Evolutionary conservation across 1,140 invertebrate species (phyloP).

Genomic region (Drosophila guanche): DNA sequence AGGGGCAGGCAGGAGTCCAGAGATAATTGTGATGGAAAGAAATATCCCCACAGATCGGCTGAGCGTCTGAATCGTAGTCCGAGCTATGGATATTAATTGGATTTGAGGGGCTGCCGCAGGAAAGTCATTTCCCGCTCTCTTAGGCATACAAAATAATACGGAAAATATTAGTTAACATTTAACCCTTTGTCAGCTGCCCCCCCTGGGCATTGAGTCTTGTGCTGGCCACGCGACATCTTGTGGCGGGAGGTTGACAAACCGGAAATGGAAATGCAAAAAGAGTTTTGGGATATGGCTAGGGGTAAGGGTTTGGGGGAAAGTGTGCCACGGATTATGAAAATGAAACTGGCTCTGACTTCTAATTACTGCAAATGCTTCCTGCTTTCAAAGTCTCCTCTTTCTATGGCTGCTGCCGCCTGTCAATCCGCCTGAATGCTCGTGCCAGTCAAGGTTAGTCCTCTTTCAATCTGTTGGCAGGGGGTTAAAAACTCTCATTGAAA

Average conservation of each 20-base stretch:
- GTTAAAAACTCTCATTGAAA: slow-evolving; percentile 23
- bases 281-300: too few species aligned
- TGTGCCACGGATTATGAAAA: slow-evolving; percentile 53
- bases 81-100: slow-evolving; percentile 54
- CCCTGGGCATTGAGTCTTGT: slow-evolving; percentile 20
- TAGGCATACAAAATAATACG: slow-evolving; percentile 30
- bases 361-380: slow-evolving; percentile 44
- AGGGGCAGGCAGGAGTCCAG: slow-evolving; percentile 36
- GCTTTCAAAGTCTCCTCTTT: slow-evolving; percentile 26
- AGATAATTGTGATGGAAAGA: slow-evolving; percentile 46
- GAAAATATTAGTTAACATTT: slow-evolving; percentile 58
- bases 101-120: slow-evolving; percentile 47
- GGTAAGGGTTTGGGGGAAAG: slow-evolving; percentile 1
- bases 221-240: slow-evolving; percentile 57
- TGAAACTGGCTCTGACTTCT: slow-evolving; percentile 54
- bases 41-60: slow-evolving; percentile 11
- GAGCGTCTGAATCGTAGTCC: background rate
- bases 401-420: slow-evolving; percentile 23
- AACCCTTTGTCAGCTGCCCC: slow-evolving; percentile 32
- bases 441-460: slow-evolving; percentile 44
- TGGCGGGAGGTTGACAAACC: slow-evolving; percentile 48
- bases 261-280: slow-evolving; percentile 20
- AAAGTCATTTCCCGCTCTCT: slow-evolving; percentile 35
- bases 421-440: slow-evolving; percentile 44
- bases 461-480: slow-evolving; percentile 16